Evolutionary conservation across 2,113 vertebrate species (phyloP), one percentile per base, ranked within the genome.

Genomic region (Corapipo altera): DNA sequence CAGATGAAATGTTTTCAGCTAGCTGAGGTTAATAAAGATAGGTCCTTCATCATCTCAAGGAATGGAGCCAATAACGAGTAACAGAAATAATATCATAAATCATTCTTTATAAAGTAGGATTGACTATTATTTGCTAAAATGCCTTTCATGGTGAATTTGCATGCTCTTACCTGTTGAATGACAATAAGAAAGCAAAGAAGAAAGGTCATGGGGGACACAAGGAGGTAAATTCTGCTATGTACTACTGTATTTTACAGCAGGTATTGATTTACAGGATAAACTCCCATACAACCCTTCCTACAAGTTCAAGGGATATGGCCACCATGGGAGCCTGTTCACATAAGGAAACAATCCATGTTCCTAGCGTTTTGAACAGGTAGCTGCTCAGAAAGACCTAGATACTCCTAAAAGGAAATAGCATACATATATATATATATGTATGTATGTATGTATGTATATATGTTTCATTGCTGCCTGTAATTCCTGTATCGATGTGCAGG

Each of bases 31-130:
- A 89, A 95, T 95, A 91, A 94, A 96, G 86, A 79, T 65, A 72
- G 86, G 73, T 49, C 51, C 91, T 95, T 85, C 81, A 92, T 96
- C 86, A 87, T 89, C 91, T 54, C 77, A 65, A 94, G 84, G 84
- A 95, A 93, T 76, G 54, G 80, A 96, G 80, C 89, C 93, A 92
- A 72, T 93, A 95, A 85, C 0, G 0, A 93, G 76, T 75, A 92
- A 81, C 67, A 95, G 80, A 96, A 95, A 92, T 93, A 92, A 95
- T 91, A 87, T 11, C 75, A 94, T 93, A 94, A 95, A 95, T 91
- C 80, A 71, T 82, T 72, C 37, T 75, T 93, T 48, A 91, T 84
- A 87, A 94, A 87, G 57, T 55, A 67, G 61, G 46, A 84, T 59
- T 85, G 80, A 86, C 72, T 87, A 26, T 77, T 89, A 81, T 91